Percentiles rank a stretch among this genome's conserved stretches.
phyloP scores from a whole-genome alignment of 2,113 vertebrate genomes.

The Pseudopodoces humilis region DNA sequence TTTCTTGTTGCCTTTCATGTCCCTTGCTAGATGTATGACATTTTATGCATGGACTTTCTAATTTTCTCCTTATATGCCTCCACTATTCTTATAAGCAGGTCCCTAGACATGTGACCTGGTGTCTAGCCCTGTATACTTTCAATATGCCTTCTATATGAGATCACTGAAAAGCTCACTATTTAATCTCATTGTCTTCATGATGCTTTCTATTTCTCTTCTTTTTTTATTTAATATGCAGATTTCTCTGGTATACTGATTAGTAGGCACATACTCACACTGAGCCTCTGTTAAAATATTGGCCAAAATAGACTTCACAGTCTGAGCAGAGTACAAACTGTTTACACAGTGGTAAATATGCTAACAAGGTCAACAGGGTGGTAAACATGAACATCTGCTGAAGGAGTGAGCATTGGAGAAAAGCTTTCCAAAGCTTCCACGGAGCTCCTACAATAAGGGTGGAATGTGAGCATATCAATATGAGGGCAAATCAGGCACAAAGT shows the following conservation, averaged over 20 bases:
- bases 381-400: slow-evolving; percentile 17
- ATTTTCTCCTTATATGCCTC: slow-evolving; percentile 13
- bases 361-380: slow-evolving; percentile 15
- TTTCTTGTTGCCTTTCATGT: slow-evolving; percentile 3
- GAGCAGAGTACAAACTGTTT: not conserved
- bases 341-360: not conserved
- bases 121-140: not conserved
- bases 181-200: not conserved
- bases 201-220: not conserved
- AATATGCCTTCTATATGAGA: not conserved
- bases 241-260: not conserved
- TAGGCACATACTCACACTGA: not conserved
- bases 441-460: not conserved
- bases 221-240: not conserved
- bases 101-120: not conserved
- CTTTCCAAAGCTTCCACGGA: not conserved
- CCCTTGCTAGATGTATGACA: slow-evolving; percentile 4
- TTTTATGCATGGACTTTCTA: slow-evolving; percentile 26
- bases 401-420: not conserved
- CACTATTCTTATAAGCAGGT: not conserved
- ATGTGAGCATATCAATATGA: not conserved
- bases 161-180: not conserved
- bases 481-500: not conserved
- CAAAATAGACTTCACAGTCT: not conserved
- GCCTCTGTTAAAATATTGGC: not conserved